phyloP scores from a whole-genome alignment of 2,797 vertebrate genomes.

The Esox masquinongy region DNA sequence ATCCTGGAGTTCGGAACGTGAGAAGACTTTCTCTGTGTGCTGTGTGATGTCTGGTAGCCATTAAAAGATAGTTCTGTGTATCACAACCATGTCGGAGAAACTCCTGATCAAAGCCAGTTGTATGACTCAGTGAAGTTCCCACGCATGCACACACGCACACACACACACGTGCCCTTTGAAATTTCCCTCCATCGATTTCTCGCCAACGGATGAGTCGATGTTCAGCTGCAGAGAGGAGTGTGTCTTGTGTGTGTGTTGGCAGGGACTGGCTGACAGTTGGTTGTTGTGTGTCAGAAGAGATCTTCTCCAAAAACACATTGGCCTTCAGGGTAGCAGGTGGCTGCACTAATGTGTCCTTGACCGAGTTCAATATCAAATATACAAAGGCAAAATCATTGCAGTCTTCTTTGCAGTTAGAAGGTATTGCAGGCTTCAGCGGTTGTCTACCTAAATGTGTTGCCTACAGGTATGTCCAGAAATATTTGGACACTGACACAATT shows the following conservation, averaged over 20 bases:
- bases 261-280: constrained; percentile 45
- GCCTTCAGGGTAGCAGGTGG: constrained; percentile 59
- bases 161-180: constrained; percentile 52
- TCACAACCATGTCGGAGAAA: neutral
- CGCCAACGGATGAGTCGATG: constrained; percentile 34
- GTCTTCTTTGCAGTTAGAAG: too few species aligned
- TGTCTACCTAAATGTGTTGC: too few species aligned
- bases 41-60: neutral
- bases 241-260: neutral
- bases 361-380: neutral
- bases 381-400: too few species aligned
- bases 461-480: too few species aligned
- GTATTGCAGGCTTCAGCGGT: too few species aligned
- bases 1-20: neutral
- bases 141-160: constrained; percentile 29
- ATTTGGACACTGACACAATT: too few species aligned
- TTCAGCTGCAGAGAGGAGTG: neutral
- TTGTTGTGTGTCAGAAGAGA: constrained; percentile 41
- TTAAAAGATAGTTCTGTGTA: neutral
- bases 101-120: neutral
- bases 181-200: constrained; percentile 66
- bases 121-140: constrained; percentile 32
- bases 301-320: constrained; percentile 52
- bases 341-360: constrained; percentile 55
- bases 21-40: neutral